These are phyloP conservation scores for Allenopithecus nigroviridis DNA, from an alignment of 2,797 vertebrate genomes.

Conservation along the genomic window DNA sequence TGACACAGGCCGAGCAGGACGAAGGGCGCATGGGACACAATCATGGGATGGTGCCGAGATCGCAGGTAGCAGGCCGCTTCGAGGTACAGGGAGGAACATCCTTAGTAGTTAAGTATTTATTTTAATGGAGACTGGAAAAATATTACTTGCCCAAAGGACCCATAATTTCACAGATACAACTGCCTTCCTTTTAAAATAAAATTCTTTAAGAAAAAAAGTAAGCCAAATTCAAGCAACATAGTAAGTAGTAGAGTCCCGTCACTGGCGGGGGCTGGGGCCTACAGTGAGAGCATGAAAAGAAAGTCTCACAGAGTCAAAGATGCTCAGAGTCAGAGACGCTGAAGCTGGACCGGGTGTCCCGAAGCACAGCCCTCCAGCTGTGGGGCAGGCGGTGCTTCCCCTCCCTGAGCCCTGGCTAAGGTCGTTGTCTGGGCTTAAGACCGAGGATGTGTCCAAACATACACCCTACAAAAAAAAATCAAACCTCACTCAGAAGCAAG, in stretches of 20 bases:
- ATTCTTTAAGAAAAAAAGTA: not conserved
- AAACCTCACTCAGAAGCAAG: not conserved
- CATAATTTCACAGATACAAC: not conserved
- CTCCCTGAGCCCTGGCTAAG: not conserved
- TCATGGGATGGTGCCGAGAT: no score
- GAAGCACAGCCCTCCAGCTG: rapidly evolving
- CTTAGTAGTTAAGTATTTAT: not conserved
- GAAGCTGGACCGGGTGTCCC: no score
- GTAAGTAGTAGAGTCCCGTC: not conserved
- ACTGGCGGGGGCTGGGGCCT: not conserved
- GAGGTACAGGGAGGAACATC: not conserved
- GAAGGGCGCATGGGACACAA: not conserved
- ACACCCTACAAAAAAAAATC: no score
- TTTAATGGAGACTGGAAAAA: not conserved
- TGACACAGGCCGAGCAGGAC: not conserved
- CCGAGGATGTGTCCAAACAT: not conserved
- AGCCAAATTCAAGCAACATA: not conserved
- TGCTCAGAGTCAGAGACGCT: no score
- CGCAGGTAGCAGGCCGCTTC: not conserved
- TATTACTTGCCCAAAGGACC: not conserved
- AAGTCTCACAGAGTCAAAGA: not conserved
- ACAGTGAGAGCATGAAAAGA: not conserved
- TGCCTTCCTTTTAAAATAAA: not conserved
- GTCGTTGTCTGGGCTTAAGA: not conserved
- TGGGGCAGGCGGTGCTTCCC: not conserved